Conservation (phyloP, 2,113 vertebrate genomes). For the Oenanthe oenanthe region DNA sequence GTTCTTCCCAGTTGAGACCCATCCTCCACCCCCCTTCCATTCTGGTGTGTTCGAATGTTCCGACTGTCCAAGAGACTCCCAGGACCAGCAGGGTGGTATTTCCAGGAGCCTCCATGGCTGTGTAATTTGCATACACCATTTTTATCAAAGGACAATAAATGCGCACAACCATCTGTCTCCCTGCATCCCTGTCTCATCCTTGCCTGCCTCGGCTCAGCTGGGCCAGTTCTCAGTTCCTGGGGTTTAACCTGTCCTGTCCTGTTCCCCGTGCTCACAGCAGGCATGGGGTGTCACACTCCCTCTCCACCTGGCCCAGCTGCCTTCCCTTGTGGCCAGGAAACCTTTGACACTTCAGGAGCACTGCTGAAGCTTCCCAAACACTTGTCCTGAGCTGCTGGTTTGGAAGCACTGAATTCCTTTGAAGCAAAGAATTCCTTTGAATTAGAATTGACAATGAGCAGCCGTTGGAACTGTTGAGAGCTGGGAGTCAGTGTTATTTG, state of each 20-base stretch:
- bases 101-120: conserved; percentile 26
- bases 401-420: background rate
- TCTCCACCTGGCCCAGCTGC: background rate
- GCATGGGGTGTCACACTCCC: background rate
- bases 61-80: background rate
- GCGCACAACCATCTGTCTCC: conserved; percentile 62
- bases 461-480: background rate
- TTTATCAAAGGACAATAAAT: conserved; percentile 65
- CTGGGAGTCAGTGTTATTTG: background rate
- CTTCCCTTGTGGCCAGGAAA: background rate
- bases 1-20: background rate
- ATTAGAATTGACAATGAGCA: background rate
- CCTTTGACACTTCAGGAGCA: background rate
- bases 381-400: fast-evolving
- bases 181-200: conserved; percentile 22
- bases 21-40: background rate
- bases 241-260: background rate
- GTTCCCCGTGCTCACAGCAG: background rate
- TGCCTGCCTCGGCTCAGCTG: background rate
- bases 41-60: conserved; percentile 37
- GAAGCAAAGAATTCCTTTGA: background rate
- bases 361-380: background rate
- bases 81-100: conserved; percentile 35
- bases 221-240: background rate
- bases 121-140: conserved; percentile 58